Percentiles rank a stretch among this genome's conserved stretches.
Evolutionary conservation across 2,113 vertebrate genomes (phyloP).

Genomic region (Tyto alba): DNA sequence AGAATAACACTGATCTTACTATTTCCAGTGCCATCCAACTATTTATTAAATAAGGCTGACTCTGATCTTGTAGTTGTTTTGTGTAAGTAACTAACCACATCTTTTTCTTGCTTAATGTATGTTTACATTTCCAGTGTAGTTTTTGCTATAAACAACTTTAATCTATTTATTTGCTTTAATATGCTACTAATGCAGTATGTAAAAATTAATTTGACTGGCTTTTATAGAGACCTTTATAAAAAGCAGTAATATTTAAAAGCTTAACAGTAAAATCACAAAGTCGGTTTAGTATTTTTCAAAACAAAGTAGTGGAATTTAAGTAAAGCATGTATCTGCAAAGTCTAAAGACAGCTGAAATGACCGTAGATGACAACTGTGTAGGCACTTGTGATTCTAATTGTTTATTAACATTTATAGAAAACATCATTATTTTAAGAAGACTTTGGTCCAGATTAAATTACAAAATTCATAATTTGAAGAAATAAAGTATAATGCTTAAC

Average conservation of each 20-base stretch:
- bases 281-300: not conserved
- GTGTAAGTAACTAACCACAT: not conserved
- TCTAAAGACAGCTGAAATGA: not conserved
- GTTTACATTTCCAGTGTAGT: not conserved
- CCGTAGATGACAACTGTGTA: not conserved
- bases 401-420: not conserved
- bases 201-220: not conserved
- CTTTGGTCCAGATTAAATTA: not conserved
- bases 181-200: not conserved
- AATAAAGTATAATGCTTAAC: not conserved
- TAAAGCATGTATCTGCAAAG: not conserved
- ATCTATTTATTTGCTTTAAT: not conserved
- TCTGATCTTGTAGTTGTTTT: not conserved
- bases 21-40: not conserved
- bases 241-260: not conserved
- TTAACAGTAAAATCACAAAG: not conserved
- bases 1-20: not conserved
- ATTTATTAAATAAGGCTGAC: not conserved
- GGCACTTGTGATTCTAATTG: not conserved
- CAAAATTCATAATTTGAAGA: not conserved
- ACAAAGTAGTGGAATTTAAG: not conserved
- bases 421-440: accelerated
- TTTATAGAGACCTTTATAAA: not conserved
- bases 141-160: not conserved
- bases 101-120: not conserved